phyloP scores from a whole-genome alignment of 2,888 invertebrate species.

The Chrysotoxum bicinctum region DNA sequence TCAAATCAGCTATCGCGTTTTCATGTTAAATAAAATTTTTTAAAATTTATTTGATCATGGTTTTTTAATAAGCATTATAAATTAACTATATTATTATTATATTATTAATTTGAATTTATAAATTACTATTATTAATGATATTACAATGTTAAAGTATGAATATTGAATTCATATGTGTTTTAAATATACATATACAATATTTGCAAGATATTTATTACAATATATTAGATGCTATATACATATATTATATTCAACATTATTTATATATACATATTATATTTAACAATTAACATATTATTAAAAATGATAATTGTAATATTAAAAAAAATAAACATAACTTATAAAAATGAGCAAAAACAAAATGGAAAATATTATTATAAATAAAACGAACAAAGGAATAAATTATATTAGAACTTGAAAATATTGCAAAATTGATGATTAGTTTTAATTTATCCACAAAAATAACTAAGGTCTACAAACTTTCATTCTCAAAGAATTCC shows the following conservation, averaged over 20 bases:
- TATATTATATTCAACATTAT: constrained; percentile 43
- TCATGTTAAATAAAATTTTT: not conserved
- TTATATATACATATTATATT: constrained; percentile 59
- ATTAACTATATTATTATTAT: constrained; percentile 26
- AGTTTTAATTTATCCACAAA: not conserved
- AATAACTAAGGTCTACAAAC: not conserved
- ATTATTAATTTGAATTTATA: not conserved
- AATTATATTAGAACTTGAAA: constrained; percentile 56
- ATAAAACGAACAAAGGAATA: constrained; percentile 45
- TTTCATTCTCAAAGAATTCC: too few relatives aligned
- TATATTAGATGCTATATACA: constrained; percentile 67
- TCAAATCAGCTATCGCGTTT: not conserved
- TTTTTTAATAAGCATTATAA: not conserved
- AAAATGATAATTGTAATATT: constrained; percentile 50
- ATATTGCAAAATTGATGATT: constrained; percentile 32
- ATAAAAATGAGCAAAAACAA: constrained; percentile 46
- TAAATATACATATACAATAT: constrained; percentile 69
- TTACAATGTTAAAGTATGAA: constrained; percentile 63
- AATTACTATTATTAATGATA: constrained; percentile 47
- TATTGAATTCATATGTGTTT: constrained; percentile 58
- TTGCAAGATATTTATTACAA: constrained; percentile 71
- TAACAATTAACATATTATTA: constrained; percentile 46
- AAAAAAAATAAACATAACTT: constrained; percentile 25
- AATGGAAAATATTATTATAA: constrained; percentile 34
- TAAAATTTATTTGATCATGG: not conserved